phyloP scores from a whole-genome alignment of 35 echinoderm and acorn worm genomes.

The Amphiura filiformis region DNA sequence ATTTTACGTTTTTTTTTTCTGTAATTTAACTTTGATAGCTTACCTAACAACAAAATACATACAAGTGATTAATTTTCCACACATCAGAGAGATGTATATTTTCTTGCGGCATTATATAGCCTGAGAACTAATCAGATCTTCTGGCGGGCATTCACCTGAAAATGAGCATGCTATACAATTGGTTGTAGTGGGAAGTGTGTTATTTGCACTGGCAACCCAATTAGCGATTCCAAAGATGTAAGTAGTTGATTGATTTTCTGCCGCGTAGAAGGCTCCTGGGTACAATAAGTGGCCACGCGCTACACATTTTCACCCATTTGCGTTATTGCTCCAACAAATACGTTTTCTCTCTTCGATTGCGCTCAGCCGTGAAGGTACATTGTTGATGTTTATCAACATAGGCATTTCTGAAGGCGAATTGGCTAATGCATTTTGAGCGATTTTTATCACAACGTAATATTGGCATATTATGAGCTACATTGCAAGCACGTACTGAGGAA shows the following conservation, averaged over 20 bases:
- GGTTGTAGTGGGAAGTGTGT: conserved; percentile 5
- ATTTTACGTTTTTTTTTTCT: no score
- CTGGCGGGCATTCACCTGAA: conserved; percentile 5
- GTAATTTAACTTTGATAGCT: no score
- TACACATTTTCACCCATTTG: conserved; percentile 1
- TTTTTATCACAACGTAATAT: not conserved
- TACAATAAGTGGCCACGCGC: conserved; percentile 6
- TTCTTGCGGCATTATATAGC: no score
- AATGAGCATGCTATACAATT: conserved; percentile 2
- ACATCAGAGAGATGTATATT: no score
- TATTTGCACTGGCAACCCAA: conserved; percentile 1
- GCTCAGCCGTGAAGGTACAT: not conserved
- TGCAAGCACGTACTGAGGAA: not conserved
- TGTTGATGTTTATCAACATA: conserved; percentile 6
- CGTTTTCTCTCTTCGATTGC: not conserved
- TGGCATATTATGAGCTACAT: not conserved
- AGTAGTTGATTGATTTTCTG: not conserved
- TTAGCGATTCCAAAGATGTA: not conserved
- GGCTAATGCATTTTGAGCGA: conserved; percentile 11
- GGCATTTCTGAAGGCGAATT: not conserved
- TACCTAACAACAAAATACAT: no score
- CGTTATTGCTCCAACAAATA: conserved; percentile 8
- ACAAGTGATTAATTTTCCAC: no score
- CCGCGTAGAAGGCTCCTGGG: not conserved
- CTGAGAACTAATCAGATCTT: no score